phyloP scores from a whole-genome alignment of 2,888 invertebrate species.

The Calliopum simillimum region DNA sequence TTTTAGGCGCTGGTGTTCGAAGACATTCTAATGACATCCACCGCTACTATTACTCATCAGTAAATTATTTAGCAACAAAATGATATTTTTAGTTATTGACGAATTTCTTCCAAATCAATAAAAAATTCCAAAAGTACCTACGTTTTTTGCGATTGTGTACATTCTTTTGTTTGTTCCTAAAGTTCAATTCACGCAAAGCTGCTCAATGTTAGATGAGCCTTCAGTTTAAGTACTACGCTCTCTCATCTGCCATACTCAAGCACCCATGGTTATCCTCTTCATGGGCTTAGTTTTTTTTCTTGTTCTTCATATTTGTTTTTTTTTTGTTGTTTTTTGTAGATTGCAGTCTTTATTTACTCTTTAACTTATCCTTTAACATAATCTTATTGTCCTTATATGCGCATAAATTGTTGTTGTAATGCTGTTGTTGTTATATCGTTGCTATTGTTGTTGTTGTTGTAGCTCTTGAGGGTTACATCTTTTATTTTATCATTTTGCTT shows the following conservation, averaged over 20 bases:
- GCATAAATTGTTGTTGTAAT: not conserved
- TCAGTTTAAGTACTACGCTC: not conserved
- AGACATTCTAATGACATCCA: too few relatives aligned
- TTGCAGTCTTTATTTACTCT: not conserved
- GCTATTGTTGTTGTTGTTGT: slow-evolving; percentile 6
- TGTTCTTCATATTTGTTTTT: not conserved
- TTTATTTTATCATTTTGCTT: slow-evolving; percentile 15
- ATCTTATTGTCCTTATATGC: slow-evolving; percentile 22
- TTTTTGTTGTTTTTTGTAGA: not conserved
- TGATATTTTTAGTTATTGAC: too few relatives aligned
- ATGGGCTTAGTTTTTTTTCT: not conserved
- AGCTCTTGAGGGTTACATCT: slow-evolving; percentile 5
- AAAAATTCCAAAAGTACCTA: too few relatives aligned
- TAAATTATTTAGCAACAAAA: too few relatives aligned
- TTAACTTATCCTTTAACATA: slow-evolving; percentile 21
- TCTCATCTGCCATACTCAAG: not conserved
- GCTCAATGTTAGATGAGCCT: too few relatives aligned
- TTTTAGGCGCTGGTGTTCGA: too few relatives aligned
- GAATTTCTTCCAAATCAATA: too few relatives aligned
- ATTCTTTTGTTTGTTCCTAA: not conserved
- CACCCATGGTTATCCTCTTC: slow-evolving; percentile 17
- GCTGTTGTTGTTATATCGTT: not conserved
- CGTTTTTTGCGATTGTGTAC: not conserved
- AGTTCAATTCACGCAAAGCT: too few relatives aligned
- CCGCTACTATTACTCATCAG: too few relatives aligned